Evolutionary conservation across 2,797 vertebrate species (phyloP).

Genomic region (Botia almorhae): DNA sequence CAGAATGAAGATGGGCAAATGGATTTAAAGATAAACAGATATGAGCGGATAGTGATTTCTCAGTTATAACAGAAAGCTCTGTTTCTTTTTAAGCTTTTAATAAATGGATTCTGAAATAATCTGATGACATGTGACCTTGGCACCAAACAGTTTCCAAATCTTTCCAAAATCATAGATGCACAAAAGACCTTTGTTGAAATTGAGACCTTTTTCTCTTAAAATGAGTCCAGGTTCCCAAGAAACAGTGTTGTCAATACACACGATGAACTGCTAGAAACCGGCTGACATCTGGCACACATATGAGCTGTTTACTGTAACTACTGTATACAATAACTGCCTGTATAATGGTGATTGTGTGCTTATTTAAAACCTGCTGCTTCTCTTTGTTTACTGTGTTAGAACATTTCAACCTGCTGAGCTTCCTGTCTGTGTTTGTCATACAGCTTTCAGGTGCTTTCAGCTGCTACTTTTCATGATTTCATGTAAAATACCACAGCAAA

Average conservation of each 20-base stretch:
- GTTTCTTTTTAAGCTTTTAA: neutral
- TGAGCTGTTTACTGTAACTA: neutral
- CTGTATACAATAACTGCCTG: too few species aligned
- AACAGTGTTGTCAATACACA: neutral
- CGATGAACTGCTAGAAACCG: neutral
- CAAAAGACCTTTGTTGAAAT: neutral
- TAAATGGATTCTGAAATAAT: neutral
- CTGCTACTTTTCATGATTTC: neutral
- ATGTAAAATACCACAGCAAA: neutral
- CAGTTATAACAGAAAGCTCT: neutral
- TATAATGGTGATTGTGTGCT: neutral
- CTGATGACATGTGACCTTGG: neutral
- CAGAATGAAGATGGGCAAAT: neutral
- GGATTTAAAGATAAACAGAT: neutral
- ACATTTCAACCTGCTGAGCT: neutral
- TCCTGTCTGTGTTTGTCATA: neutral
- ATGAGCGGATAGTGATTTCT: neutral
- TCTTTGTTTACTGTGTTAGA: neutral
- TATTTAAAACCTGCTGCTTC: neutral
- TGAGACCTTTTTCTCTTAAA: too few species aligned
- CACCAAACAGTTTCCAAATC: too few species aligned
- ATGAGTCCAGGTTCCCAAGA: too few species aligned
- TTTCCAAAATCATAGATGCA: slow-evolving; percentile 10
- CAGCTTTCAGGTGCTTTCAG: neutral
- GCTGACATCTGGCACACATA: neutral